phyloP scores from a whole-genome alignment of 2,797 vertebrate species.

The Tinamus major region DNA sequence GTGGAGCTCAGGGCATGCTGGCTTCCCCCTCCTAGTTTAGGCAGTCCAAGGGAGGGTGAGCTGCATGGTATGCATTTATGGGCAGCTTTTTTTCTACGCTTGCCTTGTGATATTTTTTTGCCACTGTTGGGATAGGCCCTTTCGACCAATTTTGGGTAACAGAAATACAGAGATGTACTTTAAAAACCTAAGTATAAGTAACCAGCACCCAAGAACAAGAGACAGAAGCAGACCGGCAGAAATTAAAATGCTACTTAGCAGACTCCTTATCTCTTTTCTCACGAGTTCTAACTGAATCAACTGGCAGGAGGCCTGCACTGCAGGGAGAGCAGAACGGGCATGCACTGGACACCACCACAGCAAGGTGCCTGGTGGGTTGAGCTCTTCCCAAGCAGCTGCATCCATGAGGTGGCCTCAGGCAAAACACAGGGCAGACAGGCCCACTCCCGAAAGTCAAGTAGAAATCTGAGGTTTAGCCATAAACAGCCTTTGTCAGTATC shows the following conservation, averaged over 20 bases:
- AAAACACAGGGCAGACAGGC: background rate
- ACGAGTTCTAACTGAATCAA: background rate
- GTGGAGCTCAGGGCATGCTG: background rate
- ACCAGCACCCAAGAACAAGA: background rate
- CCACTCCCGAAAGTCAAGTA: rapidly evolving
- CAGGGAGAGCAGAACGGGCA: background rate
- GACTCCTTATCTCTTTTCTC: background rate
- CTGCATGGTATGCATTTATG: background rate
- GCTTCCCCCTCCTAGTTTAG: background rate
- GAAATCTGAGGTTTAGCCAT: background rate
- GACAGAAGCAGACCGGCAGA: background rate
- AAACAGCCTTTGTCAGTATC: background rate
- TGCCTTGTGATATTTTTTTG: background rate
- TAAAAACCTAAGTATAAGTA: background rate
- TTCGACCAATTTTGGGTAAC: background rate
- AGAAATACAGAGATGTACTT: background rate
- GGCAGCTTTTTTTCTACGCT: background rate
- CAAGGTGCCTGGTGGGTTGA: background rate
- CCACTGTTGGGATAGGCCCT: background rate
- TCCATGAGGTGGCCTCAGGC: background rate
- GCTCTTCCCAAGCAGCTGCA: background rate
- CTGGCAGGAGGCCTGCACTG: background rate
- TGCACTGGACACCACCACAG: background rate
- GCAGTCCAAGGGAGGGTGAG: background rate
- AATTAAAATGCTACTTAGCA: background rate